These are phyloP conservation scores for Rousettus leschenaultii DNA, from an alignment of 2,113 vertebrate species.

Conservation along the genomic window DNA sequence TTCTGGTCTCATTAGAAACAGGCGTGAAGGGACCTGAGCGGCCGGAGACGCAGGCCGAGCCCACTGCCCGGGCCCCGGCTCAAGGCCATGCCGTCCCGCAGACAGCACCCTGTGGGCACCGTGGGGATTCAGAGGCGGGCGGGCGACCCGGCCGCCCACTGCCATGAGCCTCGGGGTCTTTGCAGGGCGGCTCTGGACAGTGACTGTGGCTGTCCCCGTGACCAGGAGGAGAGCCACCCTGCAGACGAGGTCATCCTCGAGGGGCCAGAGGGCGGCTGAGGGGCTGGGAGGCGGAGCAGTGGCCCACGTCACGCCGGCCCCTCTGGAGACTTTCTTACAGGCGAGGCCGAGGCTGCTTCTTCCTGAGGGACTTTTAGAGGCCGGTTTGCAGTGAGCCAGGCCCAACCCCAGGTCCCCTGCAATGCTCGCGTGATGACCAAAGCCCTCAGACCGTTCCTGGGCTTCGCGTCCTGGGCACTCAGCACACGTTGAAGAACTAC, in stretches of 20 bases:
- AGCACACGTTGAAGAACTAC: rapidly evolving
- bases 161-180: neutral
- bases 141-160: rapidly evolving
- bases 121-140: rapidly evolving
- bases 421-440: rapidly evolving
- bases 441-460: rapidly evolving
- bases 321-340: no score
- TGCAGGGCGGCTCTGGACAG: no score
- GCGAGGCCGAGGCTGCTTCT: neutral
- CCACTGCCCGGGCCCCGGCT: neutral
- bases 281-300: neutral
- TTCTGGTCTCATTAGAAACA: neutral
- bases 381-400: neutral
- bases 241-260: neutral
- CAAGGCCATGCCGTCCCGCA: rapidly evolving
- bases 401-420: no score
- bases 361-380: rapidly evolving
- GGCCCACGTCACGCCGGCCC: rapidly evolving
- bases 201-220: rapidly evolving
- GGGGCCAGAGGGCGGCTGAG: rapidly evolving
- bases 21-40: rapidly evolving
- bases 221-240: no score
- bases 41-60: rapidly evolving
- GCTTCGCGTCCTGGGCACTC: neutral
- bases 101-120: rapidly evolving